phyloP scores from a whole-genome alignment of 2,797 vertebrate species.

The Odontamblyopus rebecca region DNA sequence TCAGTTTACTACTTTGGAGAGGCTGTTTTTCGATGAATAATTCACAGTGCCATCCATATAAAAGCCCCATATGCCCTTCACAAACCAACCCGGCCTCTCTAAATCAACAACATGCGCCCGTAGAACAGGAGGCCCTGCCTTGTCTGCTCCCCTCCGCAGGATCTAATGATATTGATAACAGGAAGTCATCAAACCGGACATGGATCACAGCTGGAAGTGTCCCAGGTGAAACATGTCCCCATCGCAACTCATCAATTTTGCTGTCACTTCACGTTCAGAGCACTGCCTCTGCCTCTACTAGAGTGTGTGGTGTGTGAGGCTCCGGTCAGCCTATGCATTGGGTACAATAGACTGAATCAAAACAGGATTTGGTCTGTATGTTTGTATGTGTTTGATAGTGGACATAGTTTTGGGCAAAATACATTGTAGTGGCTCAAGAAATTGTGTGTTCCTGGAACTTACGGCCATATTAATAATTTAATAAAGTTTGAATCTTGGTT shows the following conservation, averaged over 20 bases:
- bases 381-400: neutral
- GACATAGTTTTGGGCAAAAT: neutral
- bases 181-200: slow-evolving; percentile 70
- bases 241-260: slow-evolving; percentile 75
- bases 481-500: too few species aligned
- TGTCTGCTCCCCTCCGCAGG: slow-evolving; percentile 67
- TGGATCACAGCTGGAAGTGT: slow-evolving; percentile 74
- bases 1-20: slow-evolving; percentile 32
- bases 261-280: slow-evolving; percentile 60
- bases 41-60: slow-evolving; percentile 39
- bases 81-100: slow-evolving; percentile 21
- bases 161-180: slow-evolving; percentile 75
- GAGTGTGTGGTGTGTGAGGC: neutral
- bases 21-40: slow-evolving; percentile 48
- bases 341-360: neutral
- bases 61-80: slow-evolving; percentile 50
- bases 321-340: neutral
- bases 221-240: slow-evolving; percentile 74
- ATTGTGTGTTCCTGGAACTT: too few species aligned
- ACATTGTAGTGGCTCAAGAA: neutral
- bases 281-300: slow-evolving; percentile 6
- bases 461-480: too few species aligned
- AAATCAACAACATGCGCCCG: slow-evolving; percentile 36
- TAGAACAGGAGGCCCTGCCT: slow-evolving; percentile 44
- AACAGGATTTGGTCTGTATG: neutral